Base-by-base conservation (phyloP, 2,888 invertebrate species). In the Apotomis betuletana region DNA sequence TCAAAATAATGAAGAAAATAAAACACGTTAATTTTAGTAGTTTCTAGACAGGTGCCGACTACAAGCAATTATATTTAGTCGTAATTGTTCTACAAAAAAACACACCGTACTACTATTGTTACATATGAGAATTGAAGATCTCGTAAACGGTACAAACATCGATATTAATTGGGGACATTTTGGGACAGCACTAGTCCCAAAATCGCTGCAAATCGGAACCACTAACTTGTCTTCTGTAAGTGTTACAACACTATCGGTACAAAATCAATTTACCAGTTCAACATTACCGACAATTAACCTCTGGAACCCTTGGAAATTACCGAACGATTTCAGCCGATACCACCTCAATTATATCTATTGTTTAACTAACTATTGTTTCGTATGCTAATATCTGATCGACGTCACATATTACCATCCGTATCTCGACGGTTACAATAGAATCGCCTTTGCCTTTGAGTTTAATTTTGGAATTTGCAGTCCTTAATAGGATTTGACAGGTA, bases 291-390 rank as follows among this genome's bases (percentile, higher is more conserved):
- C 78, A 79, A 83, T 82, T 82, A 82, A 74, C 67, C 70, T 67
- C 57, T 62, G 70, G 59, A 52, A 38, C 74, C 67, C 71, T 46
- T 64, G 54, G 69, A 73, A 64, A 71, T 71, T 74, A 63, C 74
- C 58, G 73, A 73, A 73, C 70, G 70, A 70, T 67, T 71, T 67
- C 71, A 62, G 49, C 65, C 70, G 67, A 67, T 70, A 73, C 74
- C 67, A 62, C 71, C 67, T 71, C 71, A 81, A 86, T 87, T 87
- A 86, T 81, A 81, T 82, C 83, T 82, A 87, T 86, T 86, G 85
- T 86, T 82, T 80, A 67, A 68, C 74, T 74, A 75, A 77, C 76
- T 76, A 77, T 77, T 76, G 76, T 75, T 73, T 74, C 72, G 76
- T 74, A 76, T 77, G 77, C 70, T 75, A 77, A 77, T 77, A 73